These are phyloP conservation scores for Yponomeuta cagnagella DNA, from an alignment of 2,888 invertebrate species.

Conservation along the genomic window DNA sequence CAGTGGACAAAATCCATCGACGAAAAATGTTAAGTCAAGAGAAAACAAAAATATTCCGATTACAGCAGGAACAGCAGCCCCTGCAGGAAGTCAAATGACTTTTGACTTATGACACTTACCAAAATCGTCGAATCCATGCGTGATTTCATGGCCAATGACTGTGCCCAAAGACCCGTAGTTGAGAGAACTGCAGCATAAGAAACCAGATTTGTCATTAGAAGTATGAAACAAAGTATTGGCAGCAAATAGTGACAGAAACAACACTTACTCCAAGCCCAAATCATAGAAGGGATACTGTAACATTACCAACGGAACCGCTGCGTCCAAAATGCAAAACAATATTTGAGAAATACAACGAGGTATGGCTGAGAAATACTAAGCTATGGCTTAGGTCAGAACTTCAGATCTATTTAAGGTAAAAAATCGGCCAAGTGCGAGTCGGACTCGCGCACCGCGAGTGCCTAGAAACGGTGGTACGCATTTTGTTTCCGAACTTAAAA, in stretches of 20 bases:
- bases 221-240: not conserved
- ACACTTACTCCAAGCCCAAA: constrained; percentile 87
- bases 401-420: too few relatives aligned
- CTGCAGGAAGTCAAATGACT: too few relatives aligned
- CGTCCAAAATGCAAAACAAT: constrained; percentile 36
- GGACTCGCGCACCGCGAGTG: too few relatives aligned
- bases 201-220: constrained; percentile 57
- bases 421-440: too few relatives aligned
- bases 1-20: too few relatives aligned
- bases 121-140: constrained; percentile 75
- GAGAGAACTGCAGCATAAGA: constrained; percentile 78
- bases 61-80: too few relatives aligned
- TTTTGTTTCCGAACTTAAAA: too few relatives aligned
- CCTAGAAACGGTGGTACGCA: too few relatives aligned
- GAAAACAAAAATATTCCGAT: too few relatives aligned
- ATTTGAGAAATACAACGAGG: not conserved
- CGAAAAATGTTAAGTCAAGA: too few relatives aligned
- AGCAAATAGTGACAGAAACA: constrained; percentile 11
- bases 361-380: too few relatives aligned
- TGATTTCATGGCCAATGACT: constrained; percentile 84
- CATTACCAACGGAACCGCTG: constrained; percentile 90
- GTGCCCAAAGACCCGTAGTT: constrained; percentile 89
- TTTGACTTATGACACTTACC: constrained; percentile 38
- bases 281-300: constrained; percentile 90
- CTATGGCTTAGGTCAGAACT: too few relatives aligned